Evolutionary conservation across 2,888 invertebrate species (phyloP).

Genomic region (Melipona bicolor): DNA sequence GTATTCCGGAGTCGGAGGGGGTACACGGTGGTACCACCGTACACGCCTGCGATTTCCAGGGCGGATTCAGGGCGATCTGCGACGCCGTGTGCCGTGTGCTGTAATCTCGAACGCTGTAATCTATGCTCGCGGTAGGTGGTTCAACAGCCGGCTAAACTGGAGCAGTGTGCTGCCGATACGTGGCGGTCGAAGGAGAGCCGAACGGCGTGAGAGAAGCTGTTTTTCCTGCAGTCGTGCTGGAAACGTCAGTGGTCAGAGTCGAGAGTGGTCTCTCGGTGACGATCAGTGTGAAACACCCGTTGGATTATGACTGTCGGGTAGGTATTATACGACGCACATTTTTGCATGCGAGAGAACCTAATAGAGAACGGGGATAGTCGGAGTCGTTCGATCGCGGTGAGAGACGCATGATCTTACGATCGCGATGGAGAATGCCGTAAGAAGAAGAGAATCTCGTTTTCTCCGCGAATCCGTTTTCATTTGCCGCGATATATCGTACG

Average conservation of each 20-base stretch:
- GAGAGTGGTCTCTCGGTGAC: constrained; percentile 55
- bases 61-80: background rate
- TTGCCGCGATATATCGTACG: no score
- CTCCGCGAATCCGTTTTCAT: no score
- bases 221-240: constrained; percentile 2
- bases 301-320: constrained; percentile 75
- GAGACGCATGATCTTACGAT: background rate
- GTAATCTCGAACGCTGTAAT: background rate
- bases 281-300: constrained; percentile 60
- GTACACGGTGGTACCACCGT: no score
- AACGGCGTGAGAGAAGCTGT: constrained; percentile 22
- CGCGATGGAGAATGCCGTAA: no score
- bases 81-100: constrained; percentile 5
- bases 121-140: background rate
- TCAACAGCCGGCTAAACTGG: constrained; percentile 15
- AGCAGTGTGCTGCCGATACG: constrained; percentile 9
- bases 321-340: constrained; percentile 54
- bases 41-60: background rate
- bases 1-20: background rate
- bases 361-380: background rate
- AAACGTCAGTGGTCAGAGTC: constrained; percentile 1
- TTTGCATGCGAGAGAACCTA: background rate
- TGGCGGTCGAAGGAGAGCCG: background rate
- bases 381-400: constrained; percentile 43
- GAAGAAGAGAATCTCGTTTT: no score